phyloP scores from a whole-genome alignment of 2,888 invertebrate species.

The Spodoptera littoralis region DNA sequence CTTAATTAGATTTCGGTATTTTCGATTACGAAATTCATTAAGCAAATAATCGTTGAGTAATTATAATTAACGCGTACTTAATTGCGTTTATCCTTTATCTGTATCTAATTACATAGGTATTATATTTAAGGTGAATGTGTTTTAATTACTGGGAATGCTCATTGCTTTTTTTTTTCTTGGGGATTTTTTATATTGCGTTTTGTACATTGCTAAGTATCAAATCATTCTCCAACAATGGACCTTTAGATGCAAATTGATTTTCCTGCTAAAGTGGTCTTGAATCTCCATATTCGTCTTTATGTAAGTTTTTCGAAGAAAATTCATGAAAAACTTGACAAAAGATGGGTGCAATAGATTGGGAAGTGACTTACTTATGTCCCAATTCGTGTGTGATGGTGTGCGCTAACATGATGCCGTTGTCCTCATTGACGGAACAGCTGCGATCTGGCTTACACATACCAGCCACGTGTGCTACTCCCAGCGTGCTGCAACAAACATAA shows the following conservation, averaged over 20 bases:
- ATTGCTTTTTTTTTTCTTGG: not conserved
- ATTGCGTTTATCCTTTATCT: conserved; percentile 22
- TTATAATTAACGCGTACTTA: conserved; percentile 16
- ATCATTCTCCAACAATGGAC: too few relatives aligned
- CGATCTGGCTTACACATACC: conserved; percentile 95
- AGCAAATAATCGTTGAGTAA: conserved; percentile 7
- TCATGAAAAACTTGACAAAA: too few relatives aligned
- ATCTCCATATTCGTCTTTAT: too few relatives aligned
- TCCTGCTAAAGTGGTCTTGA: too few relatives aligned
- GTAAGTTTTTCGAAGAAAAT: too few relatives aligned
- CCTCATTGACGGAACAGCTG: conserved; percentile 97
- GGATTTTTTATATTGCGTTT: too few relatives aligned
- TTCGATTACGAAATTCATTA: conserved; percentile 3
- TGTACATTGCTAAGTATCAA: too few relatives aligned
- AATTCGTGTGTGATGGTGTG: conserved; percentile 97
- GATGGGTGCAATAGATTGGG: too few relatives aligned
- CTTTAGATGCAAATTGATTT: too few relatives aligned
- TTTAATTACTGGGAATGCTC: conserved; percentile 10
- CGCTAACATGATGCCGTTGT: conserved; percentile 95
- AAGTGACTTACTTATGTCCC: conserved; percentile 94
- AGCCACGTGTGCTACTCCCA: conserved; percentile 96
- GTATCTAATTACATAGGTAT: conserved; percentile 18
- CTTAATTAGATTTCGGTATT: not conserved
- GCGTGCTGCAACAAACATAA: conserved; percentile 88
- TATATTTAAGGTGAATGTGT: conserved; percentile 8